Evolutionary conservation across 2,888 invertebrate species (phyloP).

Genomic region (Lasioglossum oenotherae): DNA sequence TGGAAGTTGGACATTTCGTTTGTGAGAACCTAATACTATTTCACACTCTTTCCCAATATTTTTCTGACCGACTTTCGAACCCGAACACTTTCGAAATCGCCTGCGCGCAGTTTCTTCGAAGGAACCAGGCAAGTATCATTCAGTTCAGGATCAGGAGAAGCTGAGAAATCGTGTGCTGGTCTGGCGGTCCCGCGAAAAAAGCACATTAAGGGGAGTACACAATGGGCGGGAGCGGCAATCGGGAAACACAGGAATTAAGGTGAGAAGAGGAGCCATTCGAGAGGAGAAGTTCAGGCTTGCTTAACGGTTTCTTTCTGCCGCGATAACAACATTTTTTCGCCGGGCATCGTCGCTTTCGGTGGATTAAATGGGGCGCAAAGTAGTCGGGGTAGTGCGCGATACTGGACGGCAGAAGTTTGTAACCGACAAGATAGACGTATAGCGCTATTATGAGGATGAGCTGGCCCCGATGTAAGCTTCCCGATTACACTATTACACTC

Average conservation of each 20-base stretch:
- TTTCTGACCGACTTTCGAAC: too few species aligned
- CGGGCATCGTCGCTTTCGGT: constrained; percentile 25
- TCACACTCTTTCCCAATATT: too few species aligned
- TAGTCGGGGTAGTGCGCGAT: neutral
- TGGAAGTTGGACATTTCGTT: too few species aligned
- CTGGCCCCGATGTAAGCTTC: constrained; percentile 19
- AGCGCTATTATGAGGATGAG: constrained; percentile 54
- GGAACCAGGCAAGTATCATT: neutral
- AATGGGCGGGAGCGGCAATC: neutral
- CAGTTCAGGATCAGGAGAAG: neutral
- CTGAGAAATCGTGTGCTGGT: neutral
- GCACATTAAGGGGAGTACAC: neutral
- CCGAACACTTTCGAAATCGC: too few species aligned
- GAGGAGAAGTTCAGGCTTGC: neutral
- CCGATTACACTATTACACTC: constrained; percentile 33
- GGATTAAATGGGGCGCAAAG: constrained; percentile 55
- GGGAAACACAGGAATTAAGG: constrained; percentile 1
- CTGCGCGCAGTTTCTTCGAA: too few species aligned
- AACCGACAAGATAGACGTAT: constrained; percentile 50
- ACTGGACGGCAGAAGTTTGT: constrained; percentile 41
- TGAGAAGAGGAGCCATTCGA: neutral
- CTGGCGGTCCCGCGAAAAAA: neutral
- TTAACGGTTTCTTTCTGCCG: constrained; percentile 1
- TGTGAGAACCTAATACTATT: too few species aligned
- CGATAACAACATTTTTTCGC: constrained; percentile 41